A percentile compares a stretch with the other conserved stretches of the same genome.
These are phyloP conservation scores for Vidua chalybeata DNA, from an alignment of 2,113 vertebrate species.

Conservation along the genomic window DNA sequence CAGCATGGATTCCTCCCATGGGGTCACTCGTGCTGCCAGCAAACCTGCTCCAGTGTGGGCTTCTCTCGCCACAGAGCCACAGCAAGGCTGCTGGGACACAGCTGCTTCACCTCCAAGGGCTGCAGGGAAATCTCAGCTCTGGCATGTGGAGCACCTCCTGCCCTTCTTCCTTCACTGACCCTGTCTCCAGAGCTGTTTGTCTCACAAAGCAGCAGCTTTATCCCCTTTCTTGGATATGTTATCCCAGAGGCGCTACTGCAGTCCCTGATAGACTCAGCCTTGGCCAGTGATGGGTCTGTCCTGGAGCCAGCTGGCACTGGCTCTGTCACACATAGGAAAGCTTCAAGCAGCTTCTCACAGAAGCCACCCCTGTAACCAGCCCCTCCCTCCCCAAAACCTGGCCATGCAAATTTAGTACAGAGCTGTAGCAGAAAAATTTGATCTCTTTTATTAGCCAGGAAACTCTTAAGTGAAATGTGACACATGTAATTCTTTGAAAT, in stretches of 20 bases:
- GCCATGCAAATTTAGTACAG: background rate
- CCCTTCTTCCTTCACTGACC: background rate
- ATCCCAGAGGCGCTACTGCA: background rate
- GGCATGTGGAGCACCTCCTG: background rate
- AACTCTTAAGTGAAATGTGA: background rate
- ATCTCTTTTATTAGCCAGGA: background rate
- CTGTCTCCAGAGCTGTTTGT: background rate
- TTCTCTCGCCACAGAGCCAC: background rate
- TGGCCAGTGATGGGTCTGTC: background rate
- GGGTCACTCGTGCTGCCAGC: rapidly evolving
- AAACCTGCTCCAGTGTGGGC: background rate
- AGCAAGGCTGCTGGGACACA: background rate
- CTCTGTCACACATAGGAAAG: background rate
- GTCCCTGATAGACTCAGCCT: background rate
- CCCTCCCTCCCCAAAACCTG: background rate
- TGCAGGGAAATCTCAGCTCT: background rate
- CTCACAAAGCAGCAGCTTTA: background rate
- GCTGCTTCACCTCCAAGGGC: background rate
- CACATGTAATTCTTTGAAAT: background rate
- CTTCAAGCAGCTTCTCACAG: background rate
- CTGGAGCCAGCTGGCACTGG: background rate
- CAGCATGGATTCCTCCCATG: rapidly evolving
- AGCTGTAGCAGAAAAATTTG: background rate
- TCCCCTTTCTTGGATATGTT: background rate
- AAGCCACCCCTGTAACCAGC: background rate